Percentiles rank a stretch among this genome's conserved stretches.
phyloP scores from a whole-genome alignment of 2,113 vertebrate genomes.

The Cololabis saira region DNA sequence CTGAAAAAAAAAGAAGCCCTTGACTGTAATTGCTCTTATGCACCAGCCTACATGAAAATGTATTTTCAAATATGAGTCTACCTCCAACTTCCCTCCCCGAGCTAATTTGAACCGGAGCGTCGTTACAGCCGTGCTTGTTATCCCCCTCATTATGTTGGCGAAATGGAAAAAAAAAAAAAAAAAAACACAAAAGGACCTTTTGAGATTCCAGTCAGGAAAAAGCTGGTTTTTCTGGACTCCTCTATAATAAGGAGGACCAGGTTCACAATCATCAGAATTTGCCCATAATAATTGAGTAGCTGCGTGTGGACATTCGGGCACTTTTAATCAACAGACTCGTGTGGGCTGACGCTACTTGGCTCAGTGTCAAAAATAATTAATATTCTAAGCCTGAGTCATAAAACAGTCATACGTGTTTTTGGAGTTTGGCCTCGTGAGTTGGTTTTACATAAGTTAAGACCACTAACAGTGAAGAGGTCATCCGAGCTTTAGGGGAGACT shows the following conservation, averaged over 20 bases:
- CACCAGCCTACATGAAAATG: constrained; percentile 72
- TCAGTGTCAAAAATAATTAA: constrained; percentile 32
- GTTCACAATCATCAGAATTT: constrained; percentile 49
- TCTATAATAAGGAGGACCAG: constrained; percentile 46
- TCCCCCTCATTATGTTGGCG: constrained; percentile 75
- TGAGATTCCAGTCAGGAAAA: constrained; percentile 70
- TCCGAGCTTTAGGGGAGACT: background rate
- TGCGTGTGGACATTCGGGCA: constrained; percentile 24
- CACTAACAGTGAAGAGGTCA: background rate
- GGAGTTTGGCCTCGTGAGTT: constrained; percentile 5
- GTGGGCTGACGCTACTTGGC: constrained; percentile 37
- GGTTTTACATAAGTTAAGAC: background rate
- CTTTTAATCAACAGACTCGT: constrained; percentile 47
- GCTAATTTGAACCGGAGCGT: constrained; percentile 78
- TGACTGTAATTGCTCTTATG: constrained; percentile 78
- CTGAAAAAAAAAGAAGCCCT: constrained; percentile 34
- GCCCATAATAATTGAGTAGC: constrained; percentile 50
- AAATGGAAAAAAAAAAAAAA: constrained; percentile 70
- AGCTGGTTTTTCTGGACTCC: constrained; percentile 51
- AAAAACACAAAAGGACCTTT: constrained; percentile 70
- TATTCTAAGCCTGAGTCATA: constrained; percentile 12
- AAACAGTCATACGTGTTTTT: constrained; percentile 8
- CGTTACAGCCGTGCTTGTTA: constrained; percentile 72
- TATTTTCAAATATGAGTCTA: constrained; percentile 75
- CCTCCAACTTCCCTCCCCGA: constrained; percentile 42